Evolutionary conservation across 2,888 invertebrate species (phyloP).

Genomic region (Dioctria linearis): DNA sequence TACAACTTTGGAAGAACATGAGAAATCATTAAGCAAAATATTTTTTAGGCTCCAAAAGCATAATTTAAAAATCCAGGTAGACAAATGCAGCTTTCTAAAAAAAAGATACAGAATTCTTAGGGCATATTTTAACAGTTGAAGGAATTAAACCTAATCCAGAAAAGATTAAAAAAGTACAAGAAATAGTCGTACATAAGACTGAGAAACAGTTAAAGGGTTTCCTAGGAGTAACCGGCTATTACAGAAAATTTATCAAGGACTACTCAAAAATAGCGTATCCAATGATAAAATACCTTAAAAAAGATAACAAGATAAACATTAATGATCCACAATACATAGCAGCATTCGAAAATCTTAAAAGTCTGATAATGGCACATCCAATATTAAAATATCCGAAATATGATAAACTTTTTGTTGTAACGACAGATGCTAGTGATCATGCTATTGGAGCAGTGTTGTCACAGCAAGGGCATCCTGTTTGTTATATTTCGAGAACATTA

Average conservation of each 20-base stretch:
- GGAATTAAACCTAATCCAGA: constrained; percentile 56
- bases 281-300: too few species aligned
- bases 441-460: too few species aligned
- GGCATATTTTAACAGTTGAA: constrained; percentile 50
- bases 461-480: too few species aligned
- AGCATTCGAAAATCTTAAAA: too few species aligned
- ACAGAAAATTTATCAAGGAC: too few species aligned
- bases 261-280: too few species aligned
- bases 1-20: background rate
- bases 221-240: constrained; percentile 26
- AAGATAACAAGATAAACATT: too few species aligned
- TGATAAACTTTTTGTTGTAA: constrained; percentile 54
- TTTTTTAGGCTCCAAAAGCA: constrained; percentile 54
- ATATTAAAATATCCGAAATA: constrained; percentile 58
- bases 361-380: too few species aligned
- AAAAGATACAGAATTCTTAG: constrained; percentile 53
- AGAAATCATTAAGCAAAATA: constrained; percentile 18
- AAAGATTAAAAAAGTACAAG: constrained; percentile 54
- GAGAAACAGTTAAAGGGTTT: constrained; percentile 52
- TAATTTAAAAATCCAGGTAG: constrained; percentile 46
- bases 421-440: constrained; percentile 31
- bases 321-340: too few species aligned
- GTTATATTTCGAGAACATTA: too few species aligned
- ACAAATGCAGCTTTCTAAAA: constrained; percentile 49
- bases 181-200: constrained; percentile 47